phyloP scores from a whole-genome alignment of 2,888 invertebrate genomes.

The Laothoe populi region DNA sequence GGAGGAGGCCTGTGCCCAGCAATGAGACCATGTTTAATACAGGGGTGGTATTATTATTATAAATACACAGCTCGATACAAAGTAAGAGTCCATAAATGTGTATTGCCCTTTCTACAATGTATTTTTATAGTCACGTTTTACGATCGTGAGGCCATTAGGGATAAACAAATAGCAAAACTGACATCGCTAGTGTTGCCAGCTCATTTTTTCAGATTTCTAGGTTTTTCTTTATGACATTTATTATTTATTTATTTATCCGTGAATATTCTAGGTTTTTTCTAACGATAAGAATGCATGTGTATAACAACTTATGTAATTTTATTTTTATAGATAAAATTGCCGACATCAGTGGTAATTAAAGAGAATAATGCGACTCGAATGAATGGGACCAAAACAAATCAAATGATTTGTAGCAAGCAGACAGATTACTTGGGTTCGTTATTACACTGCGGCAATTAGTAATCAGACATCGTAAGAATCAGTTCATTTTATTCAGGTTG shows the following conservation, averaged over 20 bases:
- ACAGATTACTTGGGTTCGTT: neutral
- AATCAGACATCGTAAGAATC: neutral
- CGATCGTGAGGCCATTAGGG: conserved; percentile 45
- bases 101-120: conserved; percentile 45
- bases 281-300: no score
- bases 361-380: conserved; percentile 1
- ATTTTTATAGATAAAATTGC: no score
- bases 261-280: no score
- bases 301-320: no score
- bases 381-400: neutral
- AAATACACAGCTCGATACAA: conserved; percentile 21
- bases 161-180: conserved; percentile 53
- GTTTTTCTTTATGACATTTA: conserved; percentile 4
- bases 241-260: no score
- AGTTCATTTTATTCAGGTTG: no score
- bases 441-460: neutral
- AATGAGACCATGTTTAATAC: no score
- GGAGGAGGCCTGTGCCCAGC: no score
- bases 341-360: no score
- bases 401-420: neutral
- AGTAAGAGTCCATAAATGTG: conserved; percentile 17
- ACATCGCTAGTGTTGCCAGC: conserved; percentile 37
- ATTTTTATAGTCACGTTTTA: conserved; percentile 62
- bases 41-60: no score
- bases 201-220: neutral